These are phyloP conservation scores for Bubo bubo DNA, from an alignment of 2,113 vertebrate species.

Conservation along the genomic window DNA sequence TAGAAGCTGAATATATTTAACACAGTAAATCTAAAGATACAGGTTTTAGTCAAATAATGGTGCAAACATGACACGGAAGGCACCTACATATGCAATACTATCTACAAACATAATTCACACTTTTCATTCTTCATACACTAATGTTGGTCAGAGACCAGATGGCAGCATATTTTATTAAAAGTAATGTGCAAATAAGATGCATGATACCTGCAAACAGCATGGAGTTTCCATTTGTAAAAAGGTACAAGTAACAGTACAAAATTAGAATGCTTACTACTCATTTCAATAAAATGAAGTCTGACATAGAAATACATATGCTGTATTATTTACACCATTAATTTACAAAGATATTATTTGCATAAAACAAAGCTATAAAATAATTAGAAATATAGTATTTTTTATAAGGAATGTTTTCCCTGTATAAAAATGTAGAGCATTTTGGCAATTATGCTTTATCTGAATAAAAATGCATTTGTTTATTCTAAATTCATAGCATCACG, in stretches of 20 bases:
- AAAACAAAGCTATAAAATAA: conserved; percentile 79
- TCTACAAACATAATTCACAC: background rate
- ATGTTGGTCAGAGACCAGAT: conserved; percentile 30
- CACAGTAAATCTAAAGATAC: background rate
- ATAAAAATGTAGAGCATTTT: conserved; percentile 69
- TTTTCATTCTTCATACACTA: background rate
- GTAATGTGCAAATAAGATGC: conserved; percentile 73
- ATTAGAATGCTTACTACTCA: conserved; percentile 69
- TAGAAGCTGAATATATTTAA: background rate
- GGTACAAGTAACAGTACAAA: conserved; percentile 63
- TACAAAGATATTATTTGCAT: conserved; percentile 81
- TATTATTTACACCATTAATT: conserved; percentile 89
- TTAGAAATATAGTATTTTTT: conserved; percentile 74
- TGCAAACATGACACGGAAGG: background rate
- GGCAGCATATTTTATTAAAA: conserved; percentile 73
- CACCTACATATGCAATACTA: background rate
- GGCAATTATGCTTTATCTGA: conserved; percentile 79
- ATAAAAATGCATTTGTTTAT: conserved; percentile 78
- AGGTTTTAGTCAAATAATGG: background rate
- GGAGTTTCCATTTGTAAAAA: conserved; percentile 57
- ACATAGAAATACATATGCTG: conserved; percentile 76
- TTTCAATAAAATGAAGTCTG: conserved; percentile 78
- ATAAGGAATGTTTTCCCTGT: conserved; percentile 66
- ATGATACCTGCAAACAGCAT: conserved; percentile 56
- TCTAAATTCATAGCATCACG: conserved; percentile 61